Conservation (phyloP, 2,797 vertebrate species). For the Falco biarmicus region DNA sequence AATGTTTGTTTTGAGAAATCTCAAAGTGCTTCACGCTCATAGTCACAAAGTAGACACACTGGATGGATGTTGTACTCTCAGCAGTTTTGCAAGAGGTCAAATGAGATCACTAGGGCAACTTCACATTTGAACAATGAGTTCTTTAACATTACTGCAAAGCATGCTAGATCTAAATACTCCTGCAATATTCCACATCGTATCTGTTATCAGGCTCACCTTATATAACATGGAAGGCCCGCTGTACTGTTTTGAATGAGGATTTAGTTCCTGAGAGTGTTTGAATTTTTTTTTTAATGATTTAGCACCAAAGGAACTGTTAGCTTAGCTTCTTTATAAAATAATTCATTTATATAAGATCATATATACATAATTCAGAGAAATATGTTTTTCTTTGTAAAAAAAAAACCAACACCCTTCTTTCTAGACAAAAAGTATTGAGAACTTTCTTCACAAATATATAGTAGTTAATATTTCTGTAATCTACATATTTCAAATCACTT, state of each 20-base stretch:
- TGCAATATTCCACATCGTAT: not conserved
- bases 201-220: not conserved
- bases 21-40: not conserved
- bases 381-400: not conserved
- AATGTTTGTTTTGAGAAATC: not conserved
- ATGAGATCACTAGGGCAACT: conserved; percentile 16
- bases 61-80: not conserved
- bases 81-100: conserved; percentile 23
- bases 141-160: conserved; percentile 3
- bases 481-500: not conserved
- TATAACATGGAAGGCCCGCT: not conserved
- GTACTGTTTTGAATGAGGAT: not conserved
- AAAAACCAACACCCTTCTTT: not conserved
- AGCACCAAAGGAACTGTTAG: not conserved
- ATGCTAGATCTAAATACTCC: not conserved
- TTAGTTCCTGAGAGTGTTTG: not conserved
- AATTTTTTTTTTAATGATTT: not conserved
- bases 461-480: not conserved
- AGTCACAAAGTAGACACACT: not conserved
- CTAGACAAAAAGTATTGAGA: not conserved
- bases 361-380: not conserved
- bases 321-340: not conserved
- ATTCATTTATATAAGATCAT: not conserved
- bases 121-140: not conserved
- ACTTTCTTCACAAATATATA: not conserved